These are phyloP conservation scores for Drosophila niveifrons DNA, from an alignment of 2,888 invertebrate genomes.

Conservation along the genomic window DNA sequence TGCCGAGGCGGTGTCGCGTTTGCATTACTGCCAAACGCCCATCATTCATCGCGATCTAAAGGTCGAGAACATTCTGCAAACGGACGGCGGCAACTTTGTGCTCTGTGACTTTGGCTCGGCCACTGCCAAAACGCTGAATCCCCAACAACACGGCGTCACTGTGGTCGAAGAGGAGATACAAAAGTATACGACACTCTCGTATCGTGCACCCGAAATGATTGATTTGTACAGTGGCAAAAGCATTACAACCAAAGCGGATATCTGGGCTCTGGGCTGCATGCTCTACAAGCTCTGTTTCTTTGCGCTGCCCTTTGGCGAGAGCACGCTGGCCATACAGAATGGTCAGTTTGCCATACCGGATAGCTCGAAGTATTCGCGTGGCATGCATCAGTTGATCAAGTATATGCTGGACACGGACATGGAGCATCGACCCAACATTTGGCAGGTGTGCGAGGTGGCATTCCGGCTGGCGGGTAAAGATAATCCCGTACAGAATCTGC, in stretches of 20 bases:
- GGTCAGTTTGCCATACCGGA: slow-evolving; percentile 95
- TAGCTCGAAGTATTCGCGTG: slow-evolving; percentile 90
- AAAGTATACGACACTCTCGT: slow-evolving; percentile 95
- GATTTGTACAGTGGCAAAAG: slow-evolving; percentile 93
- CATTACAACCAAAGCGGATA: slow-evolving; percentile 94
- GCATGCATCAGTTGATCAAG: slow-evolving; percentile 90
- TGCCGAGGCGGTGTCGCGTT: slow-evolving; percentile 94
- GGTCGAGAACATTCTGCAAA: slow-evolving; percentile 95
- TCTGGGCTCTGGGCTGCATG: slow-evolving; percentile 96
- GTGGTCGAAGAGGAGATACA: slow-evolving; percentile 94
- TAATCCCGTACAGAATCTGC: slow-evolving; percentile 92
- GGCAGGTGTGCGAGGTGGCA: slow-evolving; percentile 91
- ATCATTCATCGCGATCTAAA: slow-evolving; percentile 97
- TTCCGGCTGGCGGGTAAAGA: slow-evolving; percentile 90
- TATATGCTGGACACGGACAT: slow-evolving; percentile 94
- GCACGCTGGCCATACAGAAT: slow-evolving; percentile 96
- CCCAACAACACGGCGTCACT: slow-evolving; percentile 89
- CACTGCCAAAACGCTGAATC: slow-evolving; percentile 92
- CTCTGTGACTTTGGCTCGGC: slow-evolving; percentile 98
- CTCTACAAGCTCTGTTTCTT: slow-evolving; percentile 96
- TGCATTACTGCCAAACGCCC: slow-evolving; percentile 97
- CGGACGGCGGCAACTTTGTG: slow-evolving; percentile 92
- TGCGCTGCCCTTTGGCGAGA: slow-evolving; percentile 95
- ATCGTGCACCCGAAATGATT: slow-evolving; percentile 97
- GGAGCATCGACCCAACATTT: slow-evolving; percentile 94